Evolutionary conservation across 2,113 vertebrate species (phyloP).

Genomic region (Petrocephalus zakoni): DNA sequence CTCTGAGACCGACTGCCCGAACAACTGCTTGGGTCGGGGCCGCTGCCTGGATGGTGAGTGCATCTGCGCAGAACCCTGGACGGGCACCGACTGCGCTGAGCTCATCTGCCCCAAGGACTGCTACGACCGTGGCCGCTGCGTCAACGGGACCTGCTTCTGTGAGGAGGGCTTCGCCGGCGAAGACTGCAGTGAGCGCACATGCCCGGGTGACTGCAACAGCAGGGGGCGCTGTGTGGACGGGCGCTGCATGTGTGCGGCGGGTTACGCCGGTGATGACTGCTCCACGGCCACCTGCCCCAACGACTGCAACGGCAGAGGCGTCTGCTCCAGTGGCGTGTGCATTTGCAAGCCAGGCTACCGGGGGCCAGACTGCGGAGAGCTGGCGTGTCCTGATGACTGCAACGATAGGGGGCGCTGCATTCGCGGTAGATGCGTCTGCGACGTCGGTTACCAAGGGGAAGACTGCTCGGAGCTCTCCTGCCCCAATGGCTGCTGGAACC

Average conservation of each 20-base stretch:
- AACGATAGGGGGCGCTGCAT: conserved; percentile 69
- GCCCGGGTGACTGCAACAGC: conserved; percentile 63
- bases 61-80: conserved; percentile 70
- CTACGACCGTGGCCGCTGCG: conserved; percentile 67
- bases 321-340: conserved; percentile 68
- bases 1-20: conserved; percentile 67
- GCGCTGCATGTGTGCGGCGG: conserved; percentile 70
- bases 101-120: conserved; percentile 75
- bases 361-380: conserved; percentile 69
- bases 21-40: conserved; percentile 67
- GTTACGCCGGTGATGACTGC: conserved; percentile 73
- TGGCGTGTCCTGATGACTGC: conserved; percentile 75
- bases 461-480: conserved; percentile 77
- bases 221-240: conserved; percentile 70
- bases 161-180: conserved; percentile 67
- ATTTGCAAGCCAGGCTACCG: conserved; percentile 69
- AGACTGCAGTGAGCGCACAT: conserved; percentile 66
- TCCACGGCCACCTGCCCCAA: conserved; percentile 65
- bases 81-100: conserved; percentile 71
- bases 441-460: conserved; percentile 65
- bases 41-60: conserved; percentile 73
- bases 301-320: conserved; percentile 68
- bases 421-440: conserved; percentile 74
- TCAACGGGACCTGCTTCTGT: conserved; percentile 70
- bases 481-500: conserved; percentile 64